Evolutionary conservation across 2,797 vertebrate species (phyloP).

Genomic region (Phataginus tetradactyla): DNA sequence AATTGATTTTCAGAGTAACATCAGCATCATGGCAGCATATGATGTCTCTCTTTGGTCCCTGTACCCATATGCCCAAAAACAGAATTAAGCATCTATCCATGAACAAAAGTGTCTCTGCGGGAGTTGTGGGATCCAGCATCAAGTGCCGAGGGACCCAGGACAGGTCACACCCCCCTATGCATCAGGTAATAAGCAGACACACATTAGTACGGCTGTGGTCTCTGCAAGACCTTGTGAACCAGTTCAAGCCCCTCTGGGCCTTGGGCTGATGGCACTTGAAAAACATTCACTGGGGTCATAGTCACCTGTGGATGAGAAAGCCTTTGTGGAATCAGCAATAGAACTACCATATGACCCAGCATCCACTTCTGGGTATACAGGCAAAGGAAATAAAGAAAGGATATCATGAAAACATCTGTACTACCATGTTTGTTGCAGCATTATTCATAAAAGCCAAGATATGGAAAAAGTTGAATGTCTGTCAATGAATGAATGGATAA

Average conservation of each 20-base stretch:
- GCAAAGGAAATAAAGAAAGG: background rate
- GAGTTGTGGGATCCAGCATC: background rate
- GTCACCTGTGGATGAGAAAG: background rate
- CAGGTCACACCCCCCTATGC: background rate
- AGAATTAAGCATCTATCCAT: background rate
- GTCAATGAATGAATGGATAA: background rate
- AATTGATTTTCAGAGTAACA: background rate
- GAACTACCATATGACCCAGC: background rate
- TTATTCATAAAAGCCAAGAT: background rate
- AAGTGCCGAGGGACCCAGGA: background rate
- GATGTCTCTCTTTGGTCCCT: background rate
- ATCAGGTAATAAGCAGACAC: background rate
- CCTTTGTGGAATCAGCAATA: background rate
- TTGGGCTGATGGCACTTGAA: background rate
- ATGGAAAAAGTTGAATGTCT: background rate
- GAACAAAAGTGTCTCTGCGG: background rate
- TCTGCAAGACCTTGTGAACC: background rate
- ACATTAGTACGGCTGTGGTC: background rate
- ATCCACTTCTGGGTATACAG: background rate
- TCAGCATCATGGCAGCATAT: background rate
- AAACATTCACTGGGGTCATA: background rate
- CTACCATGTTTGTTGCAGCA: background rate
- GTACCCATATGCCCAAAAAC: background rate
- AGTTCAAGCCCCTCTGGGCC: background rate
- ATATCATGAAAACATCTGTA: background rate